phyloP scores from a whole-genome alignment of 2,113 vertebrate genomes.

The Anhinga rufa region DNA sequence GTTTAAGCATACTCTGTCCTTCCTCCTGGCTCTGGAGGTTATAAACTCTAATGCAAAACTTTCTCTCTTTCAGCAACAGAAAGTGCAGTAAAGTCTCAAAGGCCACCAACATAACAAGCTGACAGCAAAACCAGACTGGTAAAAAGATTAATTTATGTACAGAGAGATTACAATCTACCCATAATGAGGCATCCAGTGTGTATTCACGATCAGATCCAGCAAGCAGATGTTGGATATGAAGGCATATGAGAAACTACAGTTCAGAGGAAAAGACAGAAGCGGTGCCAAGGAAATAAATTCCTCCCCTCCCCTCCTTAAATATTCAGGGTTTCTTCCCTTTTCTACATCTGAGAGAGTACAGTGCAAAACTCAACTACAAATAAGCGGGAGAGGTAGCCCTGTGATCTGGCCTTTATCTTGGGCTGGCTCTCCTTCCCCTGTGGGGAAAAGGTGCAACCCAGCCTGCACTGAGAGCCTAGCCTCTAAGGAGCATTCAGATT shows the following conservation, averaged over 20 bases:
- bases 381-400: background rate
- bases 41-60: background rate
- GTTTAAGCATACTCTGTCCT: background rate
- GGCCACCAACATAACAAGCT: background rate
- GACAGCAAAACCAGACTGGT: background rate
- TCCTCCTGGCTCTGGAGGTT: background rate
- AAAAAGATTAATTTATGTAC: background rate
- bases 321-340: background rate
- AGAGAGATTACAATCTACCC: background rate
- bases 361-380: background rate
- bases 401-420: background rate
- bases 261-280: background rate
- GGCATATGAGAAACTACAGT: background rate
- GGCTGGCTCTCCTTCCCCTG: background rate
- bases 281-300: background rate
- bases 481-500: background rate
- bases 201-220: background rate
- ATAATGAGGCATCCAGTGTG: background rate
- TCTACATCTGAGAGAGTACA: background rate
- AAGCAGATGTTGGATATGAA: background rate
- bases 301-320: background rate
- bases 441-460: background rate
- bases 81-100: background rate
- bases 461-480: accelerated
- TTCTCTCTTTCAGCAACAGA: background rate